These are phyloP conservation scores for Pangasius macronema DNA, from an alignment of 2,797 vertebrate genomes.

Conservation along the genomic window DNA sequence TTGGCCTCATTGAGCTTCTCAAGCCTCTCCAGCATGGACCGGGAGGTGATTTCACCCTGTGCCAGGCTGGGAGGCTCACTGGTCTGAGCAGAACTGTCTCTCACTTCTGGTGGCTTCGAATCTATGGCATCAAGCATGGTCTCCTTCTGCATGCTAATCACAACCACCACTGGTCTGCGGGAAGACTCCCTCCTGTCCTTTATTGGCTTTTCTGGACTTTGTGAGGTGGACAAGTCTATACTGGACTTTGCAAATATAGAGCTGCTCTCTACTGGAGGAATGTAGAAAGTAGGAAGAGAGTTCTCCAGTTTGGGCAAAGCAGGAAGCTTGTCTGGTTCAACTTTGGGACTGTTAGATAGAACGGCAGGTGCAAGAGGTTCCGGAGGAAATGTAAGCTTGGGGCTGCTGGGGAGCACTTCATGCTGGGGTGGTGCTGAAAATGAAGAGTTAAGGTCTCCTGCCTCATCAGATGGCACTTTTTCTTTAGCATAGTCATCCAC, in stretches of 20 bases:
- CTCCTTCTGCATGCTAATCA: constrained; percentile 81
- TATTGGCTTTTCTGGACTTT: constrained; percentile 56
- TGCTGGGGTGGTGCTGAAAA: constrained; percentile 37
- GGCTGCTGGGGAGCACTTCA: constrained; percentile 50
- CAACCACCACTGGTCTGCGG: constrained; percentile 75
- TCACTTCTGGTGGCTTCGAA: constrained; percentile 37
- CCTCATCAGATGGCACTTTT: constrained; percentile 43
- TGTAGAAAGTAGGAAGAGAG: constrained; percentile 87
- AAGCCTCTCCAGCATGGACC: constrained; percentile 73
- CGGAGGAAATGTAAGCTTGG: constrained; percentile 1
- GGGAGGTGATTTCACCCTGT: constrained; percentile 23
- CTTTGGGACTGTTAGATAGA: constrained; percentile 28
- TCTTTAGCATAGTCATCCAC: constrained; percentile 78
- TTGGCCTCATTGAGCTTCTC: constrained; percentile 85
- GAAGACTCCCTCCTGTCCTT: constrained; percentile 64
- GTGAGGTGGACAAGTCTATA: constrained; percentile 32
- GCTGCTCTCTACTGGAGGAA: constrained; percentile 76
- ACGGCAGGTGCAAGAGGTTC: constrained; percentile 28
- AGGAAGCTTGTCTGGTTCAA: constrained; percentile 38
- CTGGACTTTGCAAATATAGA: constrained; percentile 45
- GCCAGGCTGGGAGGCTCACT: constrained; percentile 35
- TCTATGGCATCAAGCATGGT: constrained; percentile 38
- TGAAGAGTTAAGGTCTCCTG: constrained; percentile 54
- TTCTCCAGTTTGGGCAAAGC: constrained; percentile 64
- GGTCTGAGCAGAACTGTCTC: constrained; percentile 46